phyloP scores from a whole-genome alignment of 2,113 vertebrate species.

The Leptodactylus fuscus region DNA sequence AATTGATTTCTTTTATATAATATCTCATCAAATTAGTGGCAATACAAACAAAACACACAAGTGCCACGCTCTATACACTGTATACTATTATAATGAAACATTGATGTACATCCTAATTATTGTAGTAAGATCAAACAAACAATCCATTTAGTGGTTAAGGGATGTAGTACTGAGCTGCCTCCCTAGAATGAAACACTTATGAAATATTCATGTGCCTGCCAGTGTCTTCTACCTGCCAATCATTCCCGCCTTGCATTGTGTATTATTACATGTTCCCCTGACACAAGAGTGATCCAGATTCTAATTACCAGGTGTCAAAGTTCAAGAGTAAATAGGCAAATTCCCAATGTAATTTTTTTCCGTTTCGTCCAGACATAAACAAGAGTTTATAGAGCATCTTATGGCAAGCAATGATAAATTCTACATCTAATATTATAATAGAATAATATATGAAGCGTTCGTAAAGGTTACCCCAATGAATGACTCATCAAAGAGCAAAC shows the following conservation, averaged over 20 bases:
- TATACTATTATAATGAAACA: background rate
- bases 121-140: background rate
- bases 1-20: background rate
- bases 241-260: background rate
- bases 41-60: background rate
- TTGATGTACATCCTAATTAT: background rate
- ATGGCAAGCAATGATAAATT: background rate
- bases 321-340: background rate
- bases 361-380: background rate
- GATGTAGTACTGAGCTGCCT: background rate
- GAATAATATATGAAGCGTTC: background rate
- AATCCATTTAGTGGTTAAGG: slow-evolving; percentile 15
- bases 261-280: background rate
- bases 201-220: slow-evolving; percentile 16
- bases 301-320: background rate
- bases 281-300: background rate
- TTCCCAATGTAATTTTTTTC: background rate
- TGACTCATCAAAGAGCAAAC: no score
- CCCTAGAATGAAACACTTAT: background rate
- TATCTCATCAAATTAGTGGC: background rate
- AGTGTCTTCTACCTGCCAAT: background rate
- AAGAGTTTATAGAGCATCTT: background rate
- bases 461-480: no score
- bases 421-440: background rate
- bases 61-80: background rate